phyloP scores from a whole-genome alignment of 1,140 invertebrate genomes.

The Procambarus virginalis region DNA sequence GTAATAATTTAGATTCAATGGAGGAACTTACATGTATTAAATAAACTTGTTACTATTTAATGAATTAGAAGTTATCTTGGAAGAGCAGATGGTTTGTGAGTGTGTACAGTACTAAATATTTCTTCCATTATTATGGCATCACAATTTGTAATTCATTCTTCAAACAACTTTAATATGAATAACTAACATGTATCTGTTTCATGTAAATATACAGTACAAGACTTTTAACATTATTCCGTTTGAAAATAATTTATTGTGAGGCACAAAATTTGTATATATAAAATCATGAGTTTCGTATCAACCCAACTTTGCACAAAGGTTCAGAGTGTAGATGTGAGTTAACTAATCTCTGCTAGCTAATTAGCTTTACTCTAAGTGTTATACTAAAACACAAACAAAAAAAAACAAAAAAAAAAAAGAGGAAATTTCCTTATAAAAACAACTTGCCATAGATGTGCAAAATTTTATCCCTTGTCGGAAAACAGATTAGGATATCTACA shows the following conservation, averaged over 20 bases:
- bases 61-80: too few species aligned
- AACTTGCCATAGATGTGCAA: background rate
- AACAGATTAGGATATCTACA: slow-evolving; percentile 15
- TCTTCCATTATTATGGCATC: too few species aligned
- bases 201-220: background rate
- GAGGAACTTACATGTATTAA: too few species aligned
- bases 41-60: too few species aligned
- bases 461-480: background rate
- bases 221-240: background rate
- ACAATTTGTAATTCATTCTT: background rate
- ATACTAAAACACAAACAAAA: background rate
- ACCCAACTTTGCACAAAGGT: background rate
- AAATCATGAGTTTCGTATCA: background rate
- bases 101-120: background rate
- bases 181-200: background rate
- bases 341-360: background rate
- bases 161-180: background rate
- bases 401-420: background rate
- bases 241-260: background rate
- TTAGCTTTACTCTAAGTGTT: background rate
- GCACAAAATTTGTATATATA: slow-evolving; percentile 1
- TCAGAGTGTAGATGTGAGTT: background rate
- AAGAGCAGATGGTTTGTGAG: too few species aligned
- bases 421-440: background rate
- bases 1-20: too few species aligned